These are phyloP conservation scores for Sesamia nonagrioides DNA, from an alignment of 1,140 invertebrate species.

Conservation along the genomic window DNA sequence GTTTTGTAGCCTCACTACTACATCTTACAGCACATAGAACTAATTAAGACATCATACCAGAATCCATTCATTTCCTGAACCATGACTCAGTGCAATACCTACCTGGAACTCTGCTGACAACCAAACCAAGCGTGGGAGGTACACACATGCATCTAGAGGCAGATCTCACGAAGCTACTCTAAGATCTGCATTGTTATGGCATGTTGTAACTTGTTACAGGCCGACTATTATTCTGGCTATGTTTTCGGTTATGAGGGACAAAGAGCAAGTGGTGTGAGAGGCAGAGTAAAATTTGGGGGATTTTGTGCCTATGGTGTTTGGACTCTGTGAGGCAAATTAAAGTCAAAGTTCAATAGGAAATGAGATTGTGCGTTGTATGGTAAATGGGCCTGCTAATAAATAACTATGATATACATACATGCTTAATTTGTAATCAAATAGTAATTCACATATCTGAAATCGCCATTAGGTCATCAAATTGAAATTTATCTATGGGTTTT, in stretches of 20 bases:
- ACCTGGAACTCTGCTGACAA: not conserved
- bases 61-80: slow-evolving; percentile 13
- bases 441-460: no score
- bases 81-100: slow-evolving; percentile 1
- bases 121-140: slow-evolving; percentile 30
- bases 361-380: not conserved
- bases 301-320: not conserved
- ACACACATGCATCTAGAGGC: slow-evolving; percentile 7
- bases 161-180: slow-evolving; percentile 28
- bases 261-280: not conserved
- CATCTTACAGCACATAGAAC: no score
- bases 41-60: slow-evolving; percentile 9
- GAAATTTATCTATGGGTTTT: no score
- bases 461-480: no score
- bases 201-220: slow-evolving; percentile 24
- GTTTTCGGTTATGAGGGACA: slow-evolving; percentile 9
- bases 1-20: no score
- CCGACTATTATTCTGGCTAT: slow-evolving; percentile 9
- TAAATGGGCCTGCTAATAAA: no score
- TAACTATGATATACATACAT: no score
- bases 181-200: slow-evolving; percentile 32
- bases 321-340: not conserved
- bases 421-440: no score
- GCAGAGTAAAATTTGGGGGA: not conserved
- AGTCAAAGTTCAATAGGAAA: no score